Base-by-base conservation (phyloP, 2,113 vertebrate species). In the Ellobius talpinus region DNA sequence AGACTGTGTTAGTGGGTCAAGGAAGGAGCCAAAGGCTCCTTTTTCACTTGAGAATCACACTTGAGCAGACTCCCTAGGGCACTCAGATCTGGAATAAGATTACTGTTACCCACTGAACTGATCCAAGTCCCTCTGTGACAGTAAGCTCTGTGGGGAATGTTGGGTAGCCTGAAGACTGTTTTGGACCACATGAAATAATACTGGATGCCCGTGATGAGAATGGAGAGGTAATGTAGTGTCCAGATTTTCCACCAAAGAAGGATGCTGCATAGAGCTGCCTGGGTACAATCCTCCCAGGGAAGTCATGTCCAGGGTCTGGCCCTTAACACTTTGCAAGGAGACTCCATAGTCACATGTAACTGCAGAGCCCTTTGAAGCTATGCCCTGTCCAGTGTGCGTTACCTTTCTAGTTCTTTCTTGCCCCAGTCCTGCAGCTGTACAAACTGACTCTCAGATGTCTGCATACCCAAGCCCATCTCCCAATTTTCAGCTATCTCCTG, bases 271-370 rank as follows among this genome's bases (percentile, higher is more conserved):
- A 61, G 84, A 73, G 66, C 66, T 58, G 26, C 14, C 77, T 68
- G 23, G 52, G 10, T 55, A 88, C 3, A 14, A 50, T 8, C 29
- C 70, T 73, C 82, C 31, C 12, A 29, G 72, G 78, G 45, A 84
- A 50, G 74, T 77, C 39, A 36, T 4, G n/a, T 2, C 26, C 5
- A 9, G 33, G 5, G 33, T 19, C 82, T 5, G 10, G 58, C 2
- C 68, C 16, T 68, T 36, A 61, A 24, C 52, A n/a, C 42, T 24
- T 89, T 13, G 26, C 26, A 4, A 33, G 70, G 55, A 33, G 39
- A 29, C 31, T 50, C 89, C 0, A 5, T 0, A 2, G 74, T 42
- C 0, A 0, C 9, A 7, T 7, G 1, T 5, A 2, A 3, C 19
- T 14, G 45, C 74, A 23, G 31, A 88, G 65, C 33, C 78, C n/a